Conservation (phyloP, 2,888 invertebrate species). For the Orchestes rusci region DNA sequence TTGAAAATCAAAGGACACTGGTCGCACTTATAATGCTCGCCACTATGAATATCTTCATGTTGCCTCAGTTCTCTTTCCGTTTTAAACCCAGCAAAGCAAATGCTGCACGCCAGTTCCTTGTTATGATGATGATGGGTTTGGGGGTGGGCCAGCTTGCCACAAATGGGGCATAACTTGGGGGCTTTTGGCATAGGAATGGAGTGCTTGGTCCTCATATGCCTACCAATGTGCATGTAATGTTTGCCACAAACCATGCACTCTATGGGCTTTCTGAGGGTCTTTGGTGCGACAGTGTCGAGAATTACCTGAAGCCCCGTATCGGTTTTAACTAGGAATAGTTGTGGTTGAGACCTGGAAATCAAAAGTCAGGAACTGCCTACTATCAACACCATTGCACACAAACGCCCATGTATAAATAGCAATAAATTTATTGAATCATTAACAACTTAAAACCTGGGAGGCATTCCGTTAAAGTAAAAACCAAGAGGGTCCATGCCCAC, state of each 20-base stretch:
- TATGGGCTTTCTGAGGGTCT: constrained; percentile 13
- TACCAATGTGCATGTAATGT: constrained; percentile 33
- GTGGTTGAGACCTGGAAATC: too few relatives aligned
- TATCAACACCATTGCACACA: too few relatives aligned
- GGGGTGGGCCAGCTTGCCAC: constrained; percentile 22
- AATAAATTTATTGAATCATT: too few relatives aligned
- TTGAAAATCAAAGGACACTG: constrained; percentile 30
- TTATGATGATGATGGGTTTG: constrained; percentile 12
- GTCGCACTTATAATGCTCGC: constrained; percentile 30
- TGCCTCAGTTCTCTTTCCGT: constrained; percentile 1
- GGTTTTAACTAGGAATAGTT: constrained; percentile 13
- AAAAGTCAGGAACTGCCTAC: too few relatives aligned
- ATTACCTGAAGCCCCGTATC: constrained; percentile 12
- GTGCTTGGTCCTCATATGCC: constrained; percentile 31
- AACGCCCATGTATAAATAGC: too few relatives aligned
- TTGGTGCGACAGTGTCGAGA: constrained; percentile 7
- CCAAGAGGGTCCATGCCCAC: too few relatives aligned
- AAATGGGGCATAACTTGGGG: constrained; percentile 24
- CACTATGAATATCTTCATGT: constrained; percentile 26
- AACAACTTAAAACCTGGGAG: too few relatives aligned
- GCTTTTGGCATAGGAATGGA: neutral
- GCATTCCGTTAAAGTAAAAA: too few relatives aligned
- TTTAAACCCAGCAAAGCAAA: constrained; percentile 12
- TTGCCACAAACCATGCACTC: constrained; percentile 33
- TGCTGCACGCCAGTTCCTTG: constrained; percentile 8